Evolutionary conservation across 1,140 invertebrate species (phyloP).

Genomic region (Atta colombica): DNA sequence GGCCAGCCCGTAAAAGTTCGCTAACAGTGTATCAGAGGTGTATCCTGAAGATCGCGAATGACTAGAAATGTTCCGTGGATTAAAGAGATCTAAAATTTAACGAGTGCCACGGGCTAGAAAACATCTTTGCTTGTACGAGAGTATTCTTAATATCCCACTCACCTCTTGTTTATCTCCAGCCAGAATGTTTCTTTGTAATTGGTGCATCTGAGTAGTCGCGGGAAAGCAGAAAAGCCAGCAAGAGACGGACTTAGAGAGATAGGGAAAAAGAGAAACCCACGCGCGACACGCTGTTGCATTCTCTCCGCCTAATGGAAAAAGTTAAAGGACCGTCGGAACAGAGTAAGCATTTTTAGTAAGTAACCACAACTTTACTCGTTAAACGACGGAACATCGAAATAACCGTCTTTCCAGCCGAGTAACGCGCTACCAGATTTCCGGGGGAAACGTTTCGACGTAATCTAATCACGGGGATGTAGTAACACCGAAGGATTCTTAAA

Average conservation of each 20-base stretch:
- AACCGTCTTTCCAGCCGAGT: constrained; percentile 25
- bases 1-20: constrained; percentile 42
- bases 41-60: constrained; percentile 37
- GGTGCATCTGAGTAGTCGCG: constrained; percentile 42
- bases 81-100: constrained; percentile 46
- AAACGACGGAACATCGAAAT: constrained; percentile 54
- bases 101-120: constrained; percentile 20
- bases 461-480: neutral
- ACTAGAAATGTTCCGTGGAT: constrained; percentile 5
- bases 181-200: constrained; percentile 59
- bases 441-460: neutral
- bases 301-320: constrained; percentile 58
- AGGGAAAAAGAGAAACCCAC: constrained; percentile 7
- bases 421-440: neutral
- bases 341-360: constrained; percentile 61
- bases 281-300: constrained; percentile 52
- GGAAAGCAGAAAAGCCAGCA: constrained; percentile 8
- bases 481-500: neutral
- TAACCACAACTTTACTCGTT: constrained; percentile 62
- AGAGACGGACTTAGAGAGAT: neutral
- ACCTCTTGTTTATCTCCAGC: constrained; percentile 56
- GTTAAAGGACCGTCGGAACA: constrained; percentile 48
- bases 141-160: constrained; percentile 57
- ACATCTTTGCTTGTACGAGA: constrained; percentile 3
- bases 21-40: neutral